A percentile compares a stretch with the other conserved stretches of the same genome.
These are phyloP conservation scores for Batillaria attramentaria DNA, from an alignment of 1,140 invertebrate species.

Conservation along the genomic window DNA sequence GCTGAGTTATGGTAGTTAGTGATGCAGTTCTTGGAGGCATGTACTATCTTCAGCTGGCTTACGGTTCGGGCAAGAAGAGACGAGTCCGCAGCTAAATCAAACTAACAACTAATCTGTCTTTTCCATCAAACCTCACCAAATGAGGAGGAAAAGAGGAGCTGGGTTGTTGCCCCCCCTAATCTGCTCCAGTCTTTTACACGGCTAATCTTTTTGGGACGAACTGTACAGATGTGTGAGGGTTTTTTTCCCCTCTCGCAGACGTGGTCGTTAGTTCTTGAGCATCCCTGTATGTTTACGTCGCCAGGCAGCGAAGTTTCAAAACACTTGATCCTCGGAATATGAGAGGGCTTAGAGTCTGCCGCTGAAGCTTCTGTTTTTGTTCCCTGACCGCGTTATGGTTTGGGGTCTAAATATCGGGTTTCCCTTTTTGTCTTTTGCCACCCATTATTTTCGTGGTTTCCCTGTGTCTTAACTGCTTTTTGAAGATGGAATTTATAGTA, in stretches of 20 bases:
- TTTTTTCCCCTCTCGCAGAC: no score
- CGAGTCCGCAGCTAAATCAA: not conserved
- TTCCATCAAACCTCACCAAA: not conserved
- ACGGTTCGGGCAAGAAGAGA: no score
- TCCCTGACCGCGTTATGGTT: no score
- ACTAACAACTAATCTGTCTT: constrained; percentile 2
- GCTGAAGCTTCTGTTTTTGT: constrained; percentile 19
- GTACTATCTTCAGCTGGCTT: no score
- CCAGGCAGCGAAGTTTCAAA: constrained; percentile 19
- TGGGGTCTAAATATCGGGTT: no score
- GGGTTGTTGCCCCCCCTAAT: not conserved
- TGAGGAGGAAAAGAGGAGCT: not conserved
- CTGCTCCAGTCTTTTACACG: not conserved
- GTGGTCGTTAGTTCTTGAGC: no score
- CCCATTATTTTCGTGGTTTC: not conserved
- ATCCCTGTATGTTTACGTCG: constrained; percentile 14
- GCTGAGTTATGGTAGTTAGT: no score
- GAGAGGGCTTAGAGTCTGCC: not conserved
- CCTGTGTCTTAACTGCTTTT: not conserved
- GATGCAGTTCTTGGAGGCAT: no score
- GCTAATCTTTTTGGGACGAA: constrained; percentile 1
- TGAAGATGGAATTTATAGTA: not conserved
- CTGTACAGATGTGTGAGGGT: no score
- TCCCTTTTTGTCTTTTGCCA: not conserved
- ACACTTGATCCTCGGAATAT: constrained; percentile 18